These are phyloP conservation scores for Rhagonycha fulva DNA, from an alignment of 2,888 invertebrate species.

Conservation along the genomic window DNA sequence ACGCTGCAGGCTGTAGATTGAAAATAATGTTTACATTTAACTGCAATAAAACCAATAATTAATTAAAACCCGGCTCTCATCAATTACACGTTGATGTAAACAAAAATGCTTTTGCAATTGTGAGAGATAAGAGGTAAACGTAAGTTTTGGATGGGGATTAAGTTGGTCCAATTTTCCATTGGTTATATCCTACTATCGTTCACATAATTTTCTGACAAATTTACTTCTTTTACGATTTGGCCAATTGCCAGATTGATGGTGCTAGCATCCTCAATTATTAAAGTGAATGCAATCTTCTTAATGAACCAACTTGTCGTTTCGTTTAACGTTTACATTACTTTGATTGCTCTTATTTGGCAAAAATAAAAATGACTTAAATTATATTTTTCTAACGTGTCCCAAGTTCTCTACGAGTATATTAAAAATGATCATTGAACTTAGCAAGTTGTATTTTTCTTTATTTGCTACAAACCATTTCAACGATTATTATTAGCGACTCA, in stretches of 20 bases:
- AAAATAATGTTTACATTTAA: conserved; percentile 13
- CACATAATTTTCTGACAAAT: conserved; percentile 17
- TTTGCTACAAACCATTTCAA: not conserved
- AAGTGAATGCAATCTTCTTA: conserved; percentile 12
- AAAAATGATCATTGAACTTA: not conserved
- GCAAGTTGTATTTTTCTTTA: not conserved
- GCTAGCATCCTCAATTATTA: conserved; percentile 11
- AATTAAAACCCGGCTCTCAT: conserved; percentile 7
- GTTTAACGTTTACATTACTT: not conserved
- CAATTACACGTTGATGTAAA: conserved; percentile 1
- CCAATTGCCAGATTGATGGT: conserved; percentile 12
- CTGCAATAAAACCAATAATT: conserved; percentile 17
- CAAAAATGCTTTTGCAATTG: conserved; percentile 6
- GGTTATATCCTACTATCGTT: not conserved
- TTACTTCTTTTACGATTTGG: conserved; percentile 17
- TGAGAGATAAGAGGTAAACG: not conserved
- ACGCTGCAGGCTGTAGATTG: not conserved
- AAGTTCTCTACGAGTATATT: not conserved
- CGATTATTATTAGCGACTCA: not conserved
- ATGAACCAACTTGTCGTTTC: conserved; percentile 6
- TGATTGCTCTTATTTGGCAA: not conserved
- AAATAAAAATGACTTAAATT: not conserved
- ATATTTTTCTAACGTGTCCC: not conserved
- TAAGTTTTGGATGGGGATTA: not conserved
- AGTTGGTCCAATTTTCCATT: not conserved